These are phyloP conservation scores for Drosophila acutilabella DNA, from an alignment of 2,888 invertebrate genomes.

Conservation along the genomic window DNA sequence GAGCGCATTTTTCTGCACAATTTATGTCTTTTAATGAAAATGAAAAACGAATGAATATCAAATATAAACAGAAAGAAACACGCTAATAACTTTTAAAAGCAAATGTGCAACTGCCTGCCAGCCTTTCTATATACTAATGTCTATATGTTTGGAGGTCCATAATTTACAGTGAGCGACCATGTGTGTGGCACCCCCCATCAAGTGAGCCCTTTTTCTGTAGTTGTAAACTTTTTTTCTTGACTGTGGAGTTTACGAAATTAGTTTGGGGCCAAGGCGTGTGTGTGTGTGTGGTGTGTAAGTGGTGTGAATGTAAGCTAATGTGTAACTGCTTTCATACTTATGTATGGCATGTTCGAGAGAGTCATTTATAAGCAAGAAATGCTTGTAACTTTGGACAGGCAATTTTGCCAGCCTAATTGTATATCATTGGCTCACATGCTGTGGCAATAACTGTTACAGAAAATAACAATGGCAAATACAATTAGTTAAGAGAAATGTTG, in stretches of 20 bases:
- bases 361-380: conserved; percentile 38
- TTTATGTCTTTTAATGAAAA: conserved; percentile 82
- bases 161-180: conserved; percentile 41
- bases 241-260: conserved; percentile 64
- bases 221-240: background rate
- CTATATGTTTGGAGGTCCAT: conserved; percentile 10
- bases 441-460: conserved; percentile 26
- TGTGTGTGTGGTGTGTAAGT: background rate
- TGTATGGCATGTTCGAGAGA: conserved; percentile 13
- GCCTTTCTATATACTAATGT: conserved; percentile 27
- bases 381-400: conserved; percentile 40
- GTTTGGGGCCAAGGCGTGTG: conserved; percentile 41
- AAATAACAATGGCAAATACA: conserved; percentile 38
- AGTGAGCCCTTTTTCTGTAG: conserved; percentile 35
- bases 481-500: conserved; percentile 65
- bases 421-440: conserved; percentile 52
- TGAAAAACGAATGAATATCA: conserved; percentile 54
- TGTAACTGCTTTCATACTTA: conserved; percentile 39
- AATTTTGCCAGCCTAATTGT: conserved; percentile 69
- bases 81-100: conserved; percentile 79
- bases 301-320: conserved; percentile 42
- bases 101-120: conserved; percentile 65
- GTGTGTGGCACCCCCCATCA: conserved; percentile 35
- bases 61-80: conserved; percentile 51
- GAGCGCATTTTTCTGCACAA: conserved; percentile 78